A percentile compares a stretch with the other conserved stretches of the same genome.
phyloP scores from a whole-genome alignment of 1,140 invertebrate species.

The Orussus abietinus region DNA sequence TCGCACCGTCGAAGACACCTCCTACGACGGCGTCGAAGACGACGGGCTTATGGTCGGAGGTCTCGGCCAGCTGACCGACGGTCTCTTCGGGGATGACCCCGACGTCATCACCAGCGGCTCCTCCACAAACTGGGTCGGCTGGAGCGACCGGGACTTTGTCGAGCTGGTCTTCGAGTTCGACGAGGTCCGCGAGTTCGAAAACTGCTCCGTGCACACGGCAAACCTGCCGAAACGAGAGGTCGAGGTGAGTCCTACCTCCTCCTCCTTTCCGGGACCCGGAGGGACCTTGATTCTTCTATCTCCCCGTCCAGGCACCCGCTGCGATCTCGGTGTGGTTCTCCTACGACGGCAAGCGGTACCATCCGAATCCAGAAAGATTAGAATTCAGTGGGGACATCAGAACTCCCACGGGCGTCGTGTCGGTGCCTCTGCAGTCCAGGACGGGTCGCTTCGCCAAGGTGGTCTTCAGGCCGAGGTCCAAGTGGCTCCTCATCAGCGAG shows the following conservation, averaged over 20 bases:
- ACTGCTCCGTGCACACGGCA: slow-evolving; percentile 72
- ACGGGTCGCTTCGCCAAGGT: slow-evolving; percentile 75
- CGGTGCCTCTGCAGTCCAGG: slow-evolving; percentile 70
- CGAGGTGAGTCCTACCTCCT: slow-evolving; percentile 57
- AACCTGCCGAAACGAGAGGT: slow-evolving; percentile 69
- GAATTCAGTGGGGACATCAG: slow-evolving; percentile 53
- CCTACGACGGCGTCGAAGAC: slow-evolving; percentile 82
- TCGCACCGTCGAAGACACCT: slow-evolving; percentile 81
- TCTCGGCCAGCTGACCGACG: slow-evolving; percentile 80
- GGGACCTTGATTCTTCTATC: slow-evolving; percentile 13
- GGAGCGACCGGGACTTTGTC: slow-evolving; percentile 67
- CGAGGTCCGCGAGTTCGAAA: slow-evolving; percentile 68
- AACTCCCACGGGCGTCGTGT: slow-evolving; percentile 66
- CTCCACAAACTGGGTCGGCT: slow-evolving; percentile 73
- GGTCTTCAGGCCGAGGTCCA: slow-evolving; percentile 73
- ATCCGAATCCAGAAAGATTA: slow-evolving; percentile 51
- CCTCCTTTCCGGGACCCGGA: slow-evolving; percentile 1
- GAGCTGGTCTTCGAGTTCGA: slow-evolving; percentile 79
- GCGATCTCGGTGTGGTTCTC: slow-evolving; percentile 73
- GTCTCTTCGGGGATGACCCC: slow-evolving; percentile 36
- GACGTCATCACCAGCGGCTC: slow-evolving; percentile 25
- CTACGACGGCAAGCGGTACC: slow-evolving; percentile 70
- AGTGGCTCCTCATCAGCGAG: slow-evolving; percentile 88
- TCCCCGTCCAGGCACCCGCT: slow-evolving; percentile 63
- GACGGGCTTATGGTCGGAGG: slow-evolving; percentile 64